Percentiles rank a stretch among this genome's conserved stretches.
These are phyloP conservation scores for Philotrypesis tridentata DNA, from an alignment of 1,140 invertebrate species.

Conservation along the genomic window DNA sequence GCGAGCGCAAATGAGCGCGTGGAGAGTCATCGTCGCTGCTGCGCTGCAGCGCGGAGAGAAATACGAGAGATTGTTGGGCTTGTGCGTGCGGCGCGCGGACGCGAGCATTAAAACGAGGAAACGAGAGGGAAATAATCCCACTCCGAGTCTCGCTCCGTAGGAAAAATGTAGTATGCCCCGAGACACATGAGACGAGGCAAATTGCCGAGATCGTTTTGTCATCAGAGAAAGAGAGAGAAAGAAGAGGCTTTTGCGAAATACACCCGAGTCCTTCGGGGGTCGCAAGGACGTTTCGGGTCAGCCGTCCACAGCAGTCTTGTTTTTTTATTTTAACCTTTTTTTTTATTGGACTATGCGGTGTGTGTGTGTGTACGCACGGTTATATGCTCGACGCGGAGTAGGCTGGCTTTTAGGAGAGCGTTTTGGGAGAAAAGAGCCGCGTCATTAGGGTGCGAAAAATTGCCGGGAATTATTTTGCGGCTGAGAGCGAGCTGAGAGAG, in stretches of 20 bases:
- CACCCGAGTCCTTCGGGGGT: slow-evolving; percentile 30
- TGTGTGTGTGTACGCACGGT: background rate
- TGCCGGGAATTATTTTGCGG: background rate
- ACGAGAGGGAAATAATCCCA: background rate
- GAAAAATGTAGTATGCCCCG: too few relatives aligned
- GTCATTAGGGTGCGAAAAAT: background rate
- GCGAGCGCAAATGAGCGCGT: too few relatives aligned
- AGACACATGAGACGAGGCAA: background rate
- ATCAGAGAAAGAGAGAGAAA: background rate
- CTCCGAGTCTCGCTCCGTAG: background rate
- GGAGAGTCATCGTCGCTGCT: too few relatives aligned
- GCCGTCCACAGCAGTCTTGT: too few relatives aligned
- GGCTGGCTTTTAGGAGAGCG: background rate
- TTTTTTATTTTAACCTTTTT: too few relatives aligned
- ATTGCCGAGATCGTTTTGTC: slow-evolving; percentile 11
- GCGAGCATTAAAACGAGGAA: background rate
- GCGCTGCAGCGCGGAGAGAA: too few relatives aligned
- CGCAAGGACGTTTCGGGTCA: slow-evolving; percentile 35
- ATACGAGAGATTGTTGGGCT: background rate
- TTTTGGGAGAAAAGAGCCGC: background rate
- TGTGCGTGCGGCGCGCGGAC: too few relatives aligned
- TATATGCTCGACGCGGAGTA: too few relatives aligned
- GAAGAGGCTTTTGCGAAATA: background rate
- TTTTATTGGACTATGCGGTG: background rate
- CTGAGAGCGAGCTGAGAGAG: too few relatives aligned